Evolutionary conservation across 1,140 invertebrate species (phyloP).

Genomic region (Sycophaga agraensis): DNA sequence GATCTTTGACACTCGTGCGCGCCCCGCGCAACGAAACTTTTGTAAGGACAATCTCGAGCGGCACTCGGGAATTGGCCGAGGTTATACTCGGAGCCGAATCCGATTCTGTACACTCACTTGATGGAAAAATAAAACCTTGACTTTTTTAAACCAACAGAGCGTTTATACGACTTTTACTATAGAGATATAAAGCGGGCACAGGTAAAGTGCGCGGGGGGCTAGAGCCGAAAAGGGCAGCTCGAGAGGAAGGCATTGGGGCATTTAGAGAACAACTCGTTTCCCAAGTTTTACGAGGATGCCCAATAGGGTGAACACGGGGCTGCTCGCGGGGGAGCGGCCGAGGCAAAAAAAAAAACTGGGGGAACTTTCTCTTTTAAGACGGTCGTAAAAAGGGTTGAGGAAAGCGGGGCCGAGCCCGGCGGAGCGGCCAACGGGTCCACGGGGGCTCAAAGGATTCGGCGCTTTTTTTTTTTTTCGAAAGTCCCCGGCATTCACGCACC

Average conservation of each 20-base stretch:
- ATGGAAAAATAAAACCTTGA: no score
- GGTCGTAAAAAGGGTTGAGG: conserved; percentile 47
- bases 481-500: conserved; percentile 9
- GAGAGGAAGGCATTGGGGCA: neutral
- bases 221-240: neutral
- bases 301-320: conserved; percentile 1
- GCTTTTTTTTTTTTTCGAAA: conserved; percentile 16
- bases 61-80: no score
- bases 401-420: no score
- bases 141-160: neutral
- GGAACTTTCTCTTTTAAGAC: conserved; percentile 45
- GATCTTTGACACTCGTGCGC: no score
- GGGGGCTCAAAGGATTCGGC: conserved; percentile 35
- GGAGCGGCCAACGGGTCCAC: no score
- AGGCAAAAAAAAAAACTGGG: no score
- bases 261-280: conserved; percentile 21
- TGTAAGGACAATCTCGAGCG: no score
- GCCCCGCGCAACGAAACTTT: no score
- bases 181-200: neutral
- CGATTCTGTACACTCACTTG: no score
- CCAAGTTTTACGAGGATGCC: conserved; percentile 33
- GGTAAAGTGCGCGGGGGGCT: neutral
- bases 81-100: no score
- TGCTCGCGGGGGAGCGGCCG: neutral
- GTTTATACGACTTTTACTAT: no score